Evolutionary conservation across 2,888 invertebrate species (phyloP).

Genomic region (Tachina fera): DNA sequence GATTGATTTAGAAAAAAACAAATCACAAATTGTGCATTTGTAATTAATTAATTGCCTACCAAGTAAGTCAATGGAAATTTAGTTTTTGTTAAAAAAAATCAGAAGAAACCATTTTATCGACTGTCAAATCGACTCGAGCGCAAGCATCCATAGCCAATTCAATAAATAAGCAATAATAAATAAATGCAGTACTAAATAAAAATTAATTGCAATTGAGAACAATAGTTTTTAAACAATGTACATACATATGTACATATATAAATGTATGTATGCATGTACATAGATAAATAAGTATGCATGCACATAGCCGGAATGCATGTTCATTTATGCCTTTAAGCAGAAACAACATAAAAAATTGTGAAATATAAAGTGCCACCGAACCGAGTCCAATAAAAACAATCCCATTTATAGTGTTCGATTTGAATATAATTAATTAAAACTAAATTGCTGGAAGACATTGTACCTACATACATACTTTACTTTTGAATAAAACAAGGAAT

Average conservation of each 20-base stretch:
- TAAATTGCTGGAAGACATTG: neutral
- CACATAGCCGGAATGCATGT: neutral
- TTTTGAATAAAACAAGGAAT: conserved; percentile 8
- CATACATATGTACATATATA: too few relatives aligned
- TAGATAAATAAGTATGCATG: too few relatives aligned
- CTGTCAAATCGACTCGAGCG: neutral
- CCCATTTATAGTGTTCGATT: neutral
- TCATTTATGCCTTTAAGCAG: conserved; percentile 5
- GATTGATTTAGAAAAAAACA: conserved; percentile 12
- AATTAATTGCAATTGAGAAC: conserved; percentile 37
- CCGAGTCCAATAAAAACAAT: conserved; percentile 4
- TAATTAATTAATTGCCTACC: neutral
- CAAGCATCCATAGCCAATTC: neutral
- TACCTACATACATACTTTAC: neutral
- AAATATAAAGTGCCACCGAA: conserved; percentile 46
- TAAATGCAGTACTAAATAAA: neutral
- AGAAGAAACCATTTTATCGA: neutral
- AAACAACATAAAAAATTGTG: neutral
- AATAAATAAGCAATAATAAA: conserved; percentile 34
- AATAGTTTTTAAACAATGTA: conserved; percentile 28
- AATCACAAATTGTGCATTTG: neutral
- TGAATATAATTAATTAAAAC: neutral
- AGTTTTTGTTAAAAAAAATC: neutral
- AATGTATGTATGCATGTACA: too few relatives aligned
- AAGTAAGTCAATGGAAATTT: neutral